These are phyloP conservation scores for Drosophila nikananu DNA, from an alignment of 1,140 invertebrate species.

Conservation along the genomic window DNA sequence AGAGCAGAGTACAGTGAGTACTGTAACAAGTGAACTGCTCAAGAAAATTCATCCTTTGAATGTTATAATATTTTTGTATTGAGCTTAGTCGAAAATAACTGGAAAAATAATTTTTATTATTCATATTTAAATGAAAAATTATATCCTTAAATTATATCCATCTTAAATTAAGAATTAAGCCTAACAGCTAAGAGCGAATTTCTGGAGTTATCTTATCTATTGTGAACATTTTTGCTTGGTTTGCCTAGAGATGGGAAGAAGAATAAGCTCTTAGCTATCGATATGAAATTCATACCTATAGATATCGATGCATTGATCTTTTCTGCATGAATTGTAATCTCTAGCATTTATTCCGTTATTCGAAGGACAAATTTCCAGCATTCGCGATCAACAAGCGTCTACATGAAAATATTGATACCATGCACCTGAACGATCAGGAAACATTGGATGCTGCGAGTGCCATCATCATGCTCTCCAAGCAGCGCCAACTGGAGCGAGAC, in stretches of 20 bases:
- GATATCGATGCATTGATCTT: too few species aligned
- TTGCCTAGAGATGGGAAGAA: too few species aligned
- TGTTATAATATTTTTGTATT: too few species aligned
- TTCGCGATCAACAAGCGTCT: too few species aligned
- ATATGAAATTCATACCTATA: too few species aligned
- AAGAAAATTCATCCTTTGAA: not conserved
- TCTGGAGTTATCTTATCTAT: conserved; percentile 7
- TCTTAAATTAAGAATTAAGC: conserved; percentile 12
- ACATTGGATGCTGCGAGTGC: conserved; percentile 47
- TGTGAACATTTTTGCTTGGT: too few species aligned
- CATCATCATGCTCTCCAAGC: conserved; percentile 53
- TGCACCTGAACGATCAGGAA: conserved; percentile 88
- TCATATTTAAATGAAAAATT: not conserved
- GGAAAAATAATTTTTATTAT: not conserved
- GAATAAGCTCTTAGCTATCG: too few species aligned
- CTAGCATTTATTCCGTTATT: too few species aligned
- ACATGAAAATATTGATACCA: too few species aligned
- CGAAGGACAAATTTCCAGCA: too few species aligned
- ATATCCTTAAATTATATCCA: too few species aligned
- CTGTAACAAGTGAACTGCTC: not conserved
- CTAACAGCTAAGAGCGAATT: conserved; percentile 19
- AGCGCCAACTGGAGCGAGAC: conserved; percentile 48
- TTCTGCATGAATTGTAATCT: too few species aligned
- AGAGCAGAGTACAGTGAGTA: not conserved
- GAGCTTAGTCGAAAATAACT: not conserved